These are phyloP conservation scores for Emmelina monodactyla DNA, from an alignment of 2,888 invertebrate species.

Conservation along the genomic window DNA sequence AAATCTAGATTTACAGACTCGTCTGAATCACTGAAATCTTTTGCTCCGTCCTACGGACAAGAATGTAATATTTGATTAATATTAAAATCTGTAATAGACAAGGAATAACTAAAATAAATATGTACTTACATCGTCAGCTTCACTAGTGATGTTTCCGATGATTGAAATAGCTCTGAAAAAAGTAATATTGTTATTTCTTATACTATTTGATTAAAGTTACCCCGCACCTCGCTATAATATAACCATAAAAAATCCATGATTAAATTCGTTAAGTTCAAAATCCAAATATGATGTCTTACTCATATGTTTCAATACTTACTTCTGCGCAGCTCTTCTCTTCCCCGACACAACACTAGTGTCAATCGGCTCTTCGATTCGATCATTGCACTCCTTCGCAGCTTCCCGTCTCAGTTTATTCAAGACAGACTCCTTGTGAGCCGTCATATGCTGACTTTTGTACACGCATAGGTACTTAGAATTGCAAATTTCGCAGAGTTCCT, in stretches of 20 bases:
- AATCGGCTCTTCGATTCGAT: slow-evolving; percentile 21
- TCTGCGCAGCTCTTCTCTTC: slow-evolving; percentile 37
- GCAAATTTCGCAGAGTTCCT: slow-evolving; percentile 63
- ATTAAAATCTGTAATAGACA: no score
- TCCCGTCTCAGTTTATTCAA: neutral
- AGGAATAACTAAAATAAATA: no score
- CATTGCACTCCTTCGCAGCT: slow-evolving; percentile 20
- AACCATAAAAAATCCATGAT: neutral
- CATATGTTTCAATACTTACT: slow-evolving; percentile 22
- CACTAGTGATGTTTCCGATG: no score
- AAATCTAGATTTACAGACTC: slow-evolving; percentile 24
- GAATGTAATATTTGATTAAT: no score
- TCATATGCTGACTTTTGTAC: slow-evolving; percentile 67
- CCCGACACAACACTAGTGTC: slow-evolving; percentile 17
- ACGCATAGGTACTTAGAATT: slow-evolving; percentile 51
- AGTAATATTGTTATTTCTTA: no score
- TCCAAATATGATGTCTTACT: neutral
- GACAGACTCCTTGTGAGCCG: slow-evolving; percentile 48
- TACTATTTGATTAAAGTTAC: no score
- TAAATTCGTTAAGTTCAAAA: neutral
- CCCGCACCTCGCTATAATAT: neutral
- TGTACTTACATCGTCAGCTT: no score
- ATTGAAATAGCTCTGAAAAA: no score
- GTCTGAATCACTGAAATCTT: slow-evolving; percentile 25
- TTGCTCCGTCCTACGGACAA: neutral